A percentile compares a stretch with the other conserved stretches of the same genome.
Evolutionary conservation across 2,888 invertebrate species (phyloP).

Genomic region (Apotomis betuletana): DNA sequence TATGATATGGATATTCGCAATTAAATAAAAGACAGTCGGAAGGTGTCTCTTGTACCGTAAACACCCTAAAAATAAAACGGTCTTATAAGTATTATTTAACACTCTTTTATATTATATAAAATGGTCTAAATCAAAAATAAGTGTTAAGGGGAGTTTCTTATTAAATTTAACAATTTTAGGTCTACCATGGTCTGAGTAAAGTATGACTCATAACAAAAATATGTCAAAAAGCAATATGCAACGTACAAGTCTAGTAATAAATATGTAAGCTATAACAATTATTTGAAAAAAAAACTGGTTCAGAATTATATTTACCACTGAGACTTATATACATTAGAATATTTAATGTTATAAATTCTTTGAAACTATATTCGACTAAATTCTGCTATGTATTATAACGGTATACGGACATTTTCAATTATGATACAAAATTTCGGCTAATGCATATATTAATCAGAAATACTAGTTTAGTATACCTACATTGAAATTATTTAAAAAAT

Average conservation of each 20-base stretch:
- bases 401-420: not conserved
- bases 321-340: conserved; percentile 19
- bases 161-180: conserved; percentile 14
- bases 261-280: conserved; percentile 35
- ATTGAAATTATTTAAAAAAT: not conserved
- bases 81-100: not conserved
- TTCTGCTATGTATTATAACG: conserved; percentile 4
- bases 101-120: not conserved
- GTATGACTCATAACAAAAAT: conserved; percentile 21
- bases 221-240: conserved; percentile 41
- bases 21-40: not conserved
- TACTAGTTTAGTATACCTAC: not conserved
- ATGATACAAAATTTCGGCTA: not conserved
- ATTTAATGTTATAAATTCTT: conserved; percentile 9
- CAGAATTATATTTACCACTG: conserved; percentile 39
- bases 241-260: conserved; percentile 38
- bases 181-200: not conserved
- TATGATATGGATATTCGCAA: conserved; percentile 1
- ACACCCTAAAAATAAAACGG: not conserved
- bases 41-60: not conserved
- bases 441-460: not conserved
- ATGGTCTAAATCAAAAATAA: conserved; percentile 3
- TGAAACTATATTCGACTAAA: conserved; percentile 4
- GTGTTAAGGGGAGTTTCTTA: conserved; percentile 4
- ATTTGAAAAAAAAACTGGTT: conserved; percentile 18